Base-by-base conservation (phyloP, 2,797 vertebrate species). In the Capromys pilorides region DNA sequence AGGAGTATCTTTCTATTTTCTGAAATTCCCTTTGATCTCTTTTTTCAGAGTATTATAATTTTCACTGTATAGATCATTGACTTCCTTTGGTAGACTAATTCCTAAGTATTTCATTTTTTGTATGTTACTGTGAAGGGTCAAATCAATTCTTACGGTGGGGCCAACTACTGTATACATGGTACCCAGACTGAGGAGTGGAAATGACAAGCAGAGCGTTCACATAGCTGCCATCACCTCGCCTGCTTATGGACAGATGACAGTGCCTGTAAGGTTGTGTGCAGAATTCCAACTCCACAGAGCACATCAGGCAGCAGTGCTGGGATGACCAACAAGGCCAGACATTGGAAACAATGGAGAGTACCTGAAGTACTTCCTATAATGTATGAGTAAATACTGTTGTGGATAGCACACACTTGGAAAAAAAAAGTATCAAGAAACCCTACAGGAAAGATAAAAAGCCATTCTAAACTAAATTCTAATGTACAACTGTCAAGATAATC, bases 91-190 rank as follows among this genome's bases (percentile, higher is more conserved):
- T 61, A 61, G 59, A 61, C 21, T 22, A 22, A 61, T 61, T 61
- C 6, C 21, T 61, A 61, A 61, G 59, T 61, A 24, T 61, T 61
- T 61, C 21, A 6, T 61, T 61, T 61, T 61, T 61, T 61, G 6
- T 21, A 24, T 61, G 59, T 22, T 61, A 61, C 21, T 61, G 21
- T 61, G 21, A 61, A 61, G 21, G 59, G 59, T 28, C 31, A 81
- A 1, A 5, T 1, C 66, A 45, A 3, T n/a, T 33, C 39, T 6
- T 0, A 26, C 54, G n/a, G 69, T 0, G 12, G 24, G 9, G 24
- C 16, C 66, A 21, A 64, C 0, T 11, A 51, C 21, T 10, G 21
- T 6, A 11, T 22, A 59, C 41, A 28, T 24, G 7, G 61, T 36
- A 66, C n/a, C 10, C 22, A 12, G 71, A 9, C 24, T 26, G 12